Conservation (phyloP, 35 echinoderm and acorn worm genomes). For the Ophiothrix spiculata region DNA sequence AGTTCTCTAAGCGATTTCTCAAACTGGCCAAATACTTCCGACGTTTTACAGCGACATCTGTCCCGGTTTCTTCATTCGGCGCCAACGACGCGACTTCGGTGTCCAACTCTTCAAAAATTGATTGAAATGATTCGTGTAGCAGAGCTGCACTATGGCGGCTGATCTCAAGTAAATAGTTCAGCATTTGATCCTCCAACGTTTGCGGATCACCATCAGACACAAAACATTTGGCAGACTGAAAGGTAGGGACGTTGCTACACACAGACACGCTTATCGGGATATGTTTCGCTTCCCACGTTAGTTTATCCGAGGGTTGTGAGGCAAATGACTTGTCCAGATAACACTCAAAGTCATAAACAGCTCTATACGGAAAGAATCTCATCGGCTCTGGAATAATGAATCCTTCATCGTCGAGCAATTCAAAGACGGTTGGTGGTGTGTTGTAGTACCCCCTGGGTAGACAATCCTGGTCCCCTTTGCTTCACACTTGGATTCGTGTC, state of each 20-base stretch:
- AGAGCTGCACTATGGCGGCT: neutral
- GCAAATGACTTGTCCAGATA: constrained; percentile 21
- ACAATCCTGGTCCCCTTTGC: neutral
- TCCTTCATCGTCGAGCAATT: constrained; percentile 25
- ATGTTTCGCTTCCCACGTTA: constrained; percentile 7
- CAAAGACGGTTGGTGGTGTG: constrained; percentile 21
- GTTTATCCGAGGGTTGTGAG: too few species aligned
- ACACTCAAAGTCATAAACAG: constrained; percentile 19
- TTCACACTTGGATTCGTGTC: neutral
- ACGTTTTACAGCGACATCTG: neutral
- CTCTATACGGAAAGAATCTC: constrained; percentile 9
- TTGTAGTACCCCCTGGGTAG: neutral
- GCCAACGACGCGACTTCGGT: neutral
- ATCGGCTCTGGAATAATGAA: constrained; percentile 5
- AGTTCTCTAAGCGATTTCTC: constrained; percentile 6
- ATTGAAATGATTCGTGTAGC: neutral
- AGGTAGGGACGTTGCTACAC: constrained; percentile 14
- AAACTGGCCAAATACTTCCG: neutral
- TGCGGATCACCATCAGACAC: constrained; percentile 13
- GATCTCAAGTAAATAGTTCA: neutral
- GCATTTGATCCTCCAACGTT: neutral
- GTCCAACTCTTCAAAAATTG: neutral
- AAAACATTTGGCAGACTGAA: constrained; percentile 14
- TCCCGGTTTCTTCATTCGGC: neutral
- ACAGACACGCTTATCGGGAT: constrained; percentile 21